These are phyloP conservation scores for Megaleporinus macrocephalus DNA, from an alignment of 2,113 vertebrate species.

Conservation along the genomic window DNA sequence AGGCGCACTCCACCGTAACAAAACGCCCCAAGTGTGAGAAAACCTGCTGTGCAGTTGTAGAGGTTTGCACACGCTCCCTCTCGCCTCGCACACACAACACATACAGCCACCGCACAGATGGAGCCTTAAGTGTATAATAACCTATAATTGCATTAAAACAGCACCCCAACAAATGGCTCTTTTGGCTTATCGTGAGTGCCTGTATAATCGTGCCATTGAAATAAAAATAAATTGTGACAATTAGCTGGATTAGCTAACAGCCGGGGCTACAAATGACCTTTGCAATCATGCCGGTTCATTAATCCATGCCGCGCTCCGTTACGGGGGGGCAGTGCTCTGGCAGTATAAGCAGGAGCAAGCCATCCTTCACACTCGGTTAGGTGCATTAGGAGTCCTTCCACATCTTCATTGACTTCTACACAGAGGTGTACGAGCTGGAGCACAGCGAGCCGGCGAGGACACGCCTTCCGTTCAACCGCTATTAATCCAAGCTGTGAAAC, in stretches of 20 bases:
- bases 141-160: slow-evolving; percentile 20
- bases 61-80: neutral
- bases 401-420: neutral
- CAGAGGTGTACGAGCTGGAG: neutral
- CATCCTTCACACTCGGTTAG: slow-evolving; percentile 19
- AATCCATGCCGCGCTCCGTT: slow-evolving; percentile 1
- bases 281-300: slow-evolving; percentile 35
- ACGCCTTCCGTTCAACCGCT: neutral
- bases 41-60: neutral
- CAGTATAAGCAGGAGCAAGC: neutral
- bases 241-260: slow-evolving; percentile 43
- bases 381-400: slow-evolving; percentile 15
- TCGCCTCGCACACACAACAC: neutral
- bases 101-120: neutral
- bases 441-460: neutral
- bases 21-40: neutral
- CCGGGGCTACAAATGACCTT: slow-evolving; percentile 47
- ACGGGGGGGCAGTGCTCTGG: neutral
- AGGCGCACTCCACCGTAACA: neutral
- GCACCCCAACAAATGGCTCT: neutral
- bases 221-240: slow-evolving; percentile 44
- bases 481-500: neutral
- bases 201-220: slow-evolving; percentile 14
- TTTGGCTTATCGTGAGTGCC: neutral
- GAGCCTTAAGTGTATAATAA: slow-evolving; percentile 26